Base-by-base conservation (phyloP, 2,797 vertebrate genomes). In the Sebastes taczanowskii region DNA sequence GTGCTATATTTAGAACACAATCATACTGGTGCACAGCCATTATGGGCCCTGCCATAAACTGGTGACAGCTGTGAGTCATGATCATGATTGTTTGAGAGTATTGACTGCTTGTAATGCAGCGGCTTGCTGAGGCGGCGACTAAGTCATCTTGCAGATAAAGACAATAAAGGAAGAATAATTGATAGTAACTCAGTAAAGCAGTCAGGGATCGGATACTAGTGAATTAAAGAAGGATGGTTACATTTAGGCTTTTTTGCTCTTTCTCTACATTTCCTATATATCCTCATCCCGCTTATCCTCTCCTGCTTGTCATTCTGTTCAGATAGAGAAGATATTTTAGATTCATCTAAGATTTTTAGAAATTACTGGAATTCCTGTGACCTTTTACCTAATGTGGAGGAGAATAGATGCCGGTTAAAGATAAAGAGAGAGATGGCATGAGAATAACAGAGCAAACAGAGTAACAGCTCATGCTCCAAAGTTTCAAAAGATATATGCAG, bases 31-130 rank as follows among this genome's bases (percentile, higher is more conserved):
- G 71, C 63, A 83, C 59, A 69, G 82, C 83, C 90, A 84, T 84
- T 84, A 88, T 86, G 74, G 75, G 22, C 66, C 70, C 59, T 74
- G 55, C 86, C 74, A 81, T 88, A 86, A 91, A 85, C 77, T 78
- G 77, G 85, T 78, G 82, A 86, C 85, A 84, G 87, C 77, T 83
- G 70, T 89, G 82, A 91, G 84, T 89, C 87, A 84, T 78, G 82
- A 75, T 52, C 49, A n/a, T 71, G 81, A 82, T 82, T 89, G 84
- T 86, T 85, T 84, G 68, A 88, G 74, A 77, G 63, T 83, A 87
- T 84, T 89, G 85, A 91, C 81, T 67, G 34, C 74, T 80, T 77
- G 52, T 78, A 80, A 86, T 58, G 73, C 77, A 81, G 84, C 70
- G 74, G 71, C 68, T 76, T 68, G 72, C 74, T 82, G 77, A 85